Base-by-base conservation (phyloP, 2,797 vertebrate genomes). In the Trichosurus vulpecula region DNA sequence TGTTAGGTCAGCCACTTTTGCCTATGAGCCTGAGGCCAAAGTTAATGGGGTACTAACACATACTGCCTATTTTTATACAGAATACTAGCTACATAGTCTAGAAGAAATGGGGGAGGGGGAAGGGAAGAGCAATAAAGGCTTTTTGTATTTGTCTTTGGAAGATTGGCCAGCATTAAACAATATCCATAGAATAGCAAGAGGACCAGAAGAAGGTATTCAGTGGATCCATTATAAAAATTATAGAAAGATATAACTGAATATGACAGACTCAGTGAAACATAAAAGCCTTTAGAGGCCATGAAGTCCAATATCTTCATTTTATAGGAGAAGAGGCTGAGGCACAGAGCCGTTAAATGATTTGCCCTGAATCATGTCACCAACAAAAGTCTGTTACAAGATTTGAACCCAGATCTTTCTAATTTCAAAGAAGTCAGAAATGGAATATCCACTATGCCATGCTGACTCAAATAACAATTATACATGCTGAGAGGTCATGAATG, bases 51-150 rank as follows among this genome's bases (percentile, higher is more conserved):
- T 19, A 90, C 0, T 41, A 19, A 51, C 47, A 25, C 2, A 22
- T 35, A 95, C 30, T 93, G 94, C 81, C 56, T 91, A 74, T 95
- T 58, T 92, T 81, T 51, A 6, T 89, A 51, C 3, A 87, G n/a
- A 87, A 87, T 51, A 29, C 25, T 51, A 12, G 22, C 41, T 51
- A 29, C 10, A 35, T 47, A 87, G 35, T 6, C 47, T 91, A 54
- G 12, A 10, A 90, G 56, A 54, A 92, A 66, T n/a, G 35, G 31
- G 57, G 31, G 41, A 87, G 41, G 41, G 9, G 25, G 41, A 11
- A 27, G 0, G 3, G 41, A 87, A 22, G 25, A 87, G 41, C 41
- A 47, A 27, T 51, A 87, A 87, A 87, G 10, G 25, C 41, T 12
- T 87, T 47, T 51, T 87, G 3, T 27, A 47, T 87, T 51, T 51